Percentiles rank a stretch among this genome's conserved stretches.
Evolutionary conservation across 53 echinoderm and acorn worm species (phyloP).

Genomic region (Antedon mediterranea): DNA sequence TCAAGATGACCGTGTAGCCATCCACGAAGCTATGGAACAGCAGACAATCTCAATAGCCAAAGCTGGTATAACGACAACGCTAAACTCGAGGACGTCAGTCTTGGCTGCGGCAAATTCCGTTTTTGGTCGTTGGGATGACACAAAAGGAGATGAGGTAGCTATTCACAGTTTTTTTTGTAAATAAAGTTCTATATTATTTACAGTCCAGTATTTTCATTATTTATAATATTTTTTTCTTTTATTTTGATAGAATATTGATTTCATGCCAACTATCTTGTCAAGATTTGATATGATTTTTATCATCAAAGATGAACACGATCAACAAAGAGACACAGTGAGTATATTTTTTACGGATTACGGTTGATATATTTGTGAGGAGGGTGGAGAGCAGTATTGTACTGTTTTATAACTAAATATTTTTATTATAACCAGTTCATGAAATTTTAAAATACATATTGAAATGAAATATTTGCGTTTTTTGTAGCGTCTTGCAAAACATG

Average conservation of each 20-base stretch:
- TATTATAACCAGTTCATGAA: no score
- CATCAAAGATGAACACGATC: constrained; percentile 91
- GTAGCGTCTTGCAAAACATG: constrained; percentile 92
- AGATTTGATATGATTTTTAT: constrained; percentile 99
- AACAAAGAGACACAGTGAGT: constrained; percentile 76
- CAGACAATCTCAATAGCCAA: constrained; percentile 98
- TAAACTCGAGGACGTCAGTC: constrained; percentile 82
- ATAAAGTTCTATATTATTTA: no score
- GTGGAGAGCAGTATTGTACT: background rate
- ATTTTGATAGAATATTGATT: constrained; percentile 73
- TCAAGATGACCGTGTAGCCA: constrained; percentile 80
- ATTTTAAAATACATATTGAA: no score
- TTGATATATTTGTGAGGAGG: background rate
- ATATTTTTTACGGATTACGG: no score
- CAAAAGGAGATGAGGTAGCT: constrained; percentile 89
- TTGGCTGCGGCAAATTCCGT: constrained; percentile 90
- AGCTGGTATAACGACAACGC: constrained; percentile 91
- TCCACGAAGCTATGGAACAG: constrained; percentile 98
- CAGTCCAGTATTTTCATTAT: background rate
- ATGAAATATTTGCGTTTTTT: no score
- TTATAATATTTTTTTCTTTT: background rate
- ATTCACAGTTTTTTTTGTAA: no score
- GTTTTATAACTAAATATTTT: no score
- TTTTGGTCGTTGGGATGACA: constrained; percentile 81
- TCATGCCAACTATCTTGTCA: constrained; percentile 97